Evolutionary conservation across 2,113 vertebrate genomes (phyloP).

Genomic region (Mustelus asterias): DNA sequence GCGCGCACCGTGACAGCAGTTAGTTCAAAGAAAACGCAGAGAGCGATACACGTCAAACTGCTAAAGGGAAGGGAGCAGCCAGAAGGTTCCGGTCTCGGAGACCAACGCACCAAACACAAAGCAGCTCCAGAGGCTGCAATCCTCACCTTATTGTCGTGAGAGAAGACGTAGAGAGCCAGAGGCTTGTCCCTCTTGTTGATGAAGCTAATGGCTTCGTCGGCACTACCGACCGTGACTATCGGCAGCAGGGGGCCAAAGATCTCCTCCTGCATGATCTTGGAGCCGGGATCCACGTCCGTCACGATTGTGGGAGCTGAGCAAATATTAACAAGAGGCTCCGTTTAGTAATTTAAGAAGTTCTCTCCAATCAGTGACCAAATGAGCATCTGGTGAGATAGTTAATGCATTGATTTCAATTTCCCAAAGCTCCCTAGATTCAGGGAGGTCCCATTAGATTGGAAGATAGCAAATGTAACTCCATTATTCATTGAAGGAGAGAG

Average conservation of each 20-base stretch:
- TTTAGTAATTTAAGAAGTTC: neutral
- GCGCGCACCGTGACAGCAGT: neutral
- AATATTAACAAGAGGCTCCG: neutral
- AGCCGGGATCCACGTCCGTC: conserved; percentile 70
- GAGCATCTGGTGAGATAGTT: too few relatives aligned
- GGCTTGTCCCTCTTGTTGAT: conserved; percentile 83
- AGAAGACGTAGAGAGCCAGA: conserved; percentile 83
- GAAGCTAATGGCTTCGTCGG: conserved; percentile 78
- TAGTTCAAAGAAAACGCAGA: neutral
- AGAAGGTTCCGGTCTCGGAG: neutral
- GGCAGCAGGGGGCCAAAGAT: conserved; percentile 88
- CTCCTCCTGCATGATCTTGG: conserved; percentile 80
- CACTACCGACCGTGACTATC: conserved; percentile 66
- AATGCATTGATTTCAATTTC: too few relatives aligned
- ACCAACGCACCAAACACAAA: neutral
- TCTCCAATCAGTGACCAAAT: neutral
- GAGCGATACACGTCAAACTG: too few relatives aligned
- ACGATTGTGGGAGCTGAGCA: conserved; percentile 78
- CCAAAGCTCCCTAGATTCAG: too few relatives aligned
- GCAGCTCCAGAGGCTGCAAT: neutral
- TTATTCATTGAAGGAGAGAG: too few relatives aligned
- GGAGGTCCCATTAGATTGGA: too few relatives aligned
- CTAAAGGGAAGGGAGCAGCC: neutral
- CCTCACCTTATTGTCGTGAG: conserved; percentile 68
- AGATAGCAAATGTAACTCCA: too few relatives aligned